phyloP scores from a whole-genome alignment of 2,113 vertebrate species.

The Chiloscyllium plagiosum region DNA sequence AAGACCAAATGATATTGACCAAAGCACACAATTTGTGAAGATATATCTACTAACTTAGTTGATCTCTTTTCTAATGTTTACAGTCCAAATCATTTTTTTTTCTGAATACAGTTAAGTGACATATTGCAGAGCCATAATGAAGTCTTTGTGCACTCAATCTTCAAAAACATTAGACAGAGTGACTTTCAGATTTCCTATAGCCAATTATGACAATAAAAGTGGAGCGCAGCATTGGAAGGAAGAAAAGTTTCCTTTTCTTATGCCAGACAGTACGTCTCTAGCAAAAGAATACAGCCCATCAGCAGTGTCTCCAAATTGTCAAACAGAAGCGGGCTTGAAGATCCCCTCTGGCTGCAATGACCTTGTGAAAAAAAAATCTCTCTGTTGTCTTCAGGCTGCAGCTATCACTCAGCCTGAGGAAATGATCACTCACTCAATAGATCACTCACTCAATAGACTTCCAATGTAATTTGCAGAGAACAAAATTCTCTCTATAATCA shows the following conservation, averaged over 20 bases:
- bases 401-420: slow-evolving; percentile 85
- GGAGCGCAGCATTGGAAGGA: slow-evolving; percentile 47
- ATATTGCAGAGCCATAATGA: not conserved
- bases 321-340: slow-evolving; percentile 71
- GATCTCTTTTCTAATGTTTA: not conserved
- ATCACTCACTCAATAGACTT: slow-evolving; percentile 58
- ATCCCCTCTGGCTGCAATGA: slow-evolving; percentile 67
- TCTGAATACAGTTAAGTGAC: slow-evolving; percentile 7
- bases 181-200: slow-evolving; percentile 64
- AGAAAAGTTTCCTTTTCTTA: slow-evolving; percentile 69
- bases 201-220: slow-evolving; percentile 78
- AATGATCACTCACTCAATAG: slow-evolving; percentile 71
- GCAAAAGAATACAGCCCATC: slow-evolving; percentile 77
- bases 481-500: slow-evolving; percentile 31
- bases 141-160: not conserved
- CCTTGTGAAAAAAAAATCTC: slow-evolving; percentile 80
- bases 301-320: slow-evolving; percentile 94
- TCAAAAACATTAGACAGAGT: slow-evolving; percentile 4
- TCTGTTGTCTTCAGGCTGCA: slow-evolving; percentile 65
- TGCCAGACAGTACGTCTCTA: slow-evolving; percentile 78
- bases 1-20: not conserved
- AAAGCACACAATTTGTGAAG: not conserved
- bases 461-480: slow-evolving; percentile 27
- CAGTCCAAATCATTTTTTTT: not conserved
- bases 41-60: not conserved